These are phyloP conservation scores for Enteromius argenteus DNA, from an alignment of 2,797 vertebrate genomes.

Conservation along the genomic window DNA sequence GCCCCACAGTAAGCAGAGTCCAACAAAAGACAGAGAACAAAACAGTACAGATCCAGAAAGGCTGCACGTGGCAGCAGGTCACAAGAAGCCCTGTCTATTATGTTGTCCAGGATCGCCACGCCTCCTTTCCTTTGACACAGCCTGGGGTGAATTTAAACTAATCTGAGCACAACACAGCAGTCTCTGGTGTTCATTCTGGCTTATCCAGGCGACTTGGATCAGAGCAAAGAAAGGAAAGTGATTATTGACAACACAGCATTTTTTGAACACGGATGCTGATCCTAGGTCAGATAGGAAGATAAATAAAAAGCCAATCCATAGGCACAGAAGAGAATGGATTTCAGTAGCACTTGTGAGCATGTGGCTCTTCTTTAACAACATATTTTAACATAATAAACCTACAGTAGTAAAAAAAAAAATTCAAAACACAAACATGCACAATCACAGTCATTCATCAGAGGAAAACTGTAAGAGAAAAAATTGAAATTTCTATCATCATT, in stretches of 20 bases:
- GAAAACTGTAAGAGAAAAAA: background rate
- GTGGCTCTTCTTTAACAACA: background rate
- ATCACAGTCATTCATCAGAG: background rate
- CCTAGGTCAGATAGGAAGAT: background rate
- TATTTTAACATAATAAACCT: background rate
- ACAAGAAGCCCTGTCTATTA: slow-evolving; percentile 28
- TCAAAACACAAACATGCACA: background rate
- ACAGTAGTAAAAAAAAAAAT: background rate
- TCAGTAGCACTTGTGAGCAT: background rate
- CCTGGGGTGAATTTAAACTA: slow-evolving; percentile 43
- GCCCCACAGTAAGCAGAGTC: slow-evolving; percentile 11
- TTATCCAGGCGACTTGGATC: slow-evolving; percentile 29
- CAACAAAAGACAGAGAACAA: slow-evolving; percentile 29
- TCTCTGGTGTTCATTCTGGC: background rate
- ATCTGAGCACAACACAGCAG: slow-evolving; percentile 14
- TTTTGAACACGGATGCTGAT: background rate
- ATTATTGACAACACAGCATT: background rate
- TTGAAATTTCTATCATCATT: background rate
- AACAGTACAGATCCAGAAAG: slow-evolving; percentile 10
- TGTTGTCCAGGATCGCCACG: slow-evolving; percentile 34
- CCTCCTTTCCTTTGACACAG: slow-evolving; percentile 28
- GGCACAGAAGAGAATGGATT: background rate
- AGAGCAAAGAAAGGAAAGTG: slow-evolving; percentile 33
- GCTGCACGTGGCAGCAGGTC: slow-evolving; percentile 40
- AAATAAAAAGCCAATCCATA: background rate